Base-by-base conservation (phyloP, 2,113 vertebrate genomes). In the Furnarius figulus region DNA sequence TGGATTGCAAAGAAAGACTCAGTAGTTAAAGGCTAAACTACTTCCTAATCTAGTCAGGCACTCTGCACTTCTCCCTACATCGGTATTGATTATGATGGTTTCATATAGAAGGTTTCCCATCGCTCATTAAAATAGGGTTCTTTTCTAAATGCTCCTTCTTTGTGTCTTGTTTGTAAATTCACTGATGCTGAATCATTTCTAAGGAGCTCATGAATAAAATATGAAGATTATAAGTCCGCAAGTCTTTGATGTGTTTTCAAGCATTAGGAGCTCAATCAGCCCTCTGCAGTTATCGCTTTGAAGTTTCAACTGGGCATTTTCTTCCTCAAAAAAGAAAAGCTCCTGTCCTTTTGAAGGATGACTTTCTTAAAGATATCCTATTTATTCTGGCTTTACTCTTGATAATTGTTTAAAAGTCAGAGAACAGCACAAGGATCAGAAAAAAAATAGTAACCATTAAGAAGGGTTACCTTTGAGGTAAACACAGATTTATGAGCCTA, bases 191-290 rank as follows among this genome's bases (percentile, higher is more conserved):
- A 92, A 61, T 85, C 46, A 93, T 59, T 86, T 65, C 61, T 63
- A 84, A 75, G 79, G 28, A 91, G 13, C 25, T 94, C 68, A 94
- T 96, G 88, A 94, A 97, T 96, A 95, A 95, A 97, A 95, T 37
- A 94, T 65, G 72, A 95, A 40, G 85, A 90, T 90, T 83, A 19
- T 40, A 90, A 74, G 5, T 94, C 65, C 59, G 80, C 16, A 35
- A 92, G 84, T 65, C 93, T 96, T 95, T 97, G 93, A 97, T 96
- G 87, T 88, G 37, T 75, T 95, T 94, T 92, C 86, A 89, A 88
- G 92, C 76, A 68, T 93, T 94, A 93, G 68, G n/a, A 94, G 85
- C 52, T 94, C 66, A 52, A 86, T 92, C 85, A 84, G 47, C 67
- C 56, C 68, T 78, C 35, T 71, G 47, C 52, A 93, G 70, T 53